These are phyloP conservation scores for Rhabditoides inermis DNA, from an alignment of 2,888 invertebrate genomes.

Conservation along the genomic window DNA sequence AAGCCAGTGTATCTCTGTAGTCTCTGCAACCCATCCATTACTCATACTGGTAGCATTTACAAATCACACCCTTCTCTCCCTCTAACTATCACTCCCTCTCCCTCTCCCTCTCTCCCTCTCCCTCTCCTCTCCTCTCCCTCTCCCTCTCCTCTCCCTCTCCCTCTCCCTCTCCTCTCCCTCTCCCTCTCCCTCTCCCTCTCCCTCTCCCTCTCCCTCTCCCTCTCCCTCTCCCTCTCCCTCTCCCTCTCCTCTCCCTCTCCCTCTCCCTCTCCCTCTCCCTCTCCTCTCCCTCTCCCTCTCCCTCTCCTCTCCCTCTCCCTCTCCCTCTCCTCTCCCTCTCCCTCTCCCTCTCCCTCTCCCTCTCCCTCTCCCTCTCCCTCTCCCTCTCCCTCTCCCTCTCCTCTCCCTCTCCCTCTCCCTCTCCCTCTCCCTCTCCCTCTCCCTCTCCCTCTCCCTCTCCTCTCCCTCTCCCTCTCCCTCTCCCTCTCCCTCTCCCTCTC, in stretches of 20 bases:
- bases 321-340: background rate
- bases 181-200: slow-evolving; percentile 42
- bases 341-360: background rate
- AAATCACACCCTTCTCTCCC: too few species aligned
- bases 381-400: slow-evolving; percentile 28
- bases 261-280: slow-evolving; percentile 77
- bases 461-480: too few species aligned
- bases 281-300: slow-evolving; percentile 68
- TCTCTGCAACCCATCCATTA: too few species aligned
- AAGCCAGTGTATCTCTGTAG: too few species aligned
- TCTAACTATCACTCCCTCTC: too few species aligned
- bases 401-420: slow-evolving; percentile 54
- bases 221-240: slow-evolving; percentile 47
- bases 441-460: slow-evolving; percentile 65
- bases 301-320: background rate
- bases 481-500: too few species aligned
- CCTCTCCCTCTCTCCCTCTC: too few species aligned
- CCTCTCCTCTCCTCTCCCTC: too few species aligned
- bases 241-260: slow-evolving; percentile 64
- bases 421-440: slow-evolving; percentile 62
- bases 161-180: too few species aligned
- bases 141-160: too few species aligned
- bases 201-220: slow-evolving; percentile 38
- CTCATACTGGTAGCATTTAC: too few species aligned
- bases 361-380: slow-evolving; percentile 14